Evolutionary conservation across 2,113 vertebrate genomes (phyloP).

Genomic region (Eublepharis macularius): DNA sequence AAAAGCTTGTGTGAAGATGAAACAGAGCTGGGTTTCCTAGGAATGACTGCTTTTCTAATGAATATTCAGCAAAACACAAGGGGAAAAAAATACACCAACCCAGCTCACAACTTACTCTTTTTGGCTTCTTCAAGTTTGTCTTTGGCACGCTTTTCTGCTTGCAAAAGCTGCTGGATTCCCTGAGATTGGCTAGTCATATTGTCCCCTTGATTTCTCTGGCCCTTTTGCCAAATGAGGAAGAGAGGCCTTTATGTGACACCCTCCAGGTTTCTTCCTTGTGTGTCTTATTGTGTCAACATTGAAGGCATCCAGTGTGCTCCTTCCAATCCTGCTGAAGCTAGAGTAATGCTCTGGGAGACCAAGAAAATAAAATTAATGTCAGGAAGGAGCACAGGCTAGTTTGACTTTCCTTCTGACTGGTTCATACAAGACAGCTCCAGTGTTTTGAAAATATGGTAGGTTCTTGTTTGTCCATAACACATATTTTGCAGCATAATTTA

Average conservation of each 20-base stretch:
- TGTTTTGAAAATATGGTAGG: not conserved
- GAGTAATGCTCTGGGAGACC: conserved; percentile 19
- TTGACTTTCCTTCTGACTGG: conserved; percentile 24
- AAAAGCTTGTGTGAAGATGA: not conserved
- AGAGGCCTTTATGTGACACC: conserved; percentile 36
- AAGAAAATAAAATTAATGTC: conserved; percentile 32
- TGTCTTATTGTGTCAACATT: conserved; percentile 52
- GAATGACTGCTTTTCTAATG: conserved; percentile 15
- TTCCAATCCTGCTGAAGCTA: conserved; percentile 22
- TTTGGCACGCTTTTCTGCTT: conserved; percentile 82
- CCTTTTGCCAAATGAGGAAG: not conserved
- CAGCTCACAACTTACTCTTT: conserved; percentile 73
- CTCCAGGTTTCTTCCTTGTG: not conserved
- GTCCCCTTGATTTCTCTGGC: not conserved
- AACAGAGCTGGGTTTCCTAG: not conserved
- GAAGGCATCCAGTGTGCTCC: conserved; percentile 26
- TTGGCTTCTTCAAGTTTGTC: conserved; percentile 83
- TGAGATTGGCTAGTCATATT: conserved; percentile 80
- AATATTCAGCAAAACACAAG: not conserved
- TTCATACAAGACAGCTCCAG: conserved; percentile 16
- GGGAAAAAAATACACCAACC: conserved; percentile 29
- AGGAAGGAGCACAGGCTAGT: conserved; percentile 3
- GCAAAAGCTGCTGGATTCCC: conserved; percentile 80
- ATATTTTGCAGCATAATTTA: not conserved
- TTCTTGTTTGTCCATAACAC: not conserved